Percentiles rank a stretch among this genome's conserved stretches.
phyloP scores from a whole-genome alignment of 2,797 vertebrate genomes.

The Liparis tanakae region DNA sequence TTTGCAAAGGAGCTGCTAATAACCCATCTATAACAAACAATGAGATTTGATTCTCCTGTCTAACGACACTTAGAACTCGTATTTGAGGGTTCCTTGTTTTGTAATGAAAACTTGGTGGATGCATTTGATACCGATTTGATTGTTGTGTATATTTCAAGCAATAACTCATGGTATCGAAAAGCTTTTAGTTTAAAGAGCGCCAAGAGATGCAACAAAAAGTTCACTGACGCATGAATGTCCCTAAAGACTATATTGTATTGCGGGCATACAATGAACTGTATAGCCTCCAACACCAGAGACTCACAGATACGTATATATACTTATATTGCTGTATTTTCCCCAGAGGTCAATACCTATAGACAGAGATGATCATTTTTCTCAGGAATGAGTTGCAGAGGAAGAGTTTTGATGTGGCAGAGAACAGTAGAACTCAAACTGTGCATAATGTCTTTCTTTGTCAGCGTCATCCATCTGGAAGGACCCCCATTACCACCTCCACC shows the following conservation, averaged over 20 bases:
- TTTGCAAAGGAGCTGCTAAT: slow-evolving; percentile 61
- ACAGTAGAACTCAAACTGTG: slow-evolving; percentile 31
- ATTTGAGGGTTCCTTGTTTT: slow-evolving; percentile 7
- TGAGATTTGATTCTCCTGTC: slow-evolving; percentile 29
- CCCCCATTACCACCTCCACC: slow-evolving; percentile 27
- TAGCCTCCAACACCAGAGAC: slow-evolving; percentile 7
- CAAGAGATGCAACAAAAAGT: slow-evolving; percentile 6
- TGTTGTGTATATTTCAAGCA: background rate
- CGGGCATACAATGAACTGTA: slow-evolving; percentile 7
- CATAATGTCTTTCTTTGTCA: slow-evolving; percentile 25
- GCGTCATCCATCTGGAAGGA: slow-evolving; percentile 30
- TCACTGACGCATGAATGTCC: background rate
- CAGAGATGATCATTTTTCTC: slow-evolving; percentile 19
- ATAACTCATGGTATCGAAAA: background rate
- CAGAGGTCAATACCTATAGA: slow-evolving; percentile 17
- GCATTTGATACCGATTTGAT: background rate
- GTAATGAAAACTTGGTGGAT: background rate
- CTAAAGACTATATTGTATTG: slow-evolving; percentile 10
- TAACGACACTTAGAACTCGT: background rate
- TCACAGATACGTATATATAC: slow-evolving; percentile 4
- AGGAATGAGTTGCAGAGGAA: slow-evolving; percentile 13
- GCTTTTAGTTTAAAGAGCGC: background rate
- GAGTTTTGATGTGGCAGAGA: slow-evolving; percentile 17
- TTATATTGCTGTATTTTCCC: slow-evolving; percentile 21
- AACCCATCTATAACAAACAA: slow-evolving; percentile 48